Conservation (phyloP, 64 coral and sea anemone species). For the Trachythela sp. region DNA sequence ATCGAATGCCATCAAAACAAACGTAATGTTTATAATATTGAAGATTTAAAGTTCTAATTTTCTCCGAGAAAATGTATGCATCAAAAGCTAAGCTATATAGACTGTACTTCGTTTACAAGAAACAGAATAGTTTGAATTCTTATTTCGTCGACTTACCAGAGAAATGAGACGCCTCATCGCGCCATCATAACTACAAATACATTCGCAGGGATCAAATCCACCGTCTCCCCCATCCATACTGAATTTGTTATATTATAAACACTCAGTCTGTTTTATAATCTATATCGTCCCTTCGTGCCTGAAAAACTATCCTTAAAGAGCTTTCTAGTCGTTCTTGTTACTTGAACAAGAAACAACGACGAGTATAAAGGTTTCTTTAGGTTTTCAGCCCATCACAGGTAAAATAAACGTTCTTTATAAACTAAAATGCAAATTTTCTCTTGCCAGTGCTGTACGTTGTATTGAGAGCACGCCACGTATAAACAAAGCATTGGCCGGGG, state of each 20-base stretch:
- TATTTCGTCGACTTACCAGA: constrained; percentile 56
- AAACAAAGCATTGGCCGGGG: not conserved
- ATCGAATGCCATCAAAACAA: constrained; percentile 1
- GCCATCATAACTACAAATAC: constrained; percentile 94
- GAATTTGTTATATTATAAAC: not conserved
- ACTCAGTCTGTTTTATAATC: not conserved
- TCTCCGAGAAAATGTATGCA: not conserved
- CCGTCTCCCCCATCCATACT: constrained; percentile 82
- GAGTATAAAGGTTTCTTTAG: not conserved
- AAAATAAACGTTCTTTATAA: not conserved
- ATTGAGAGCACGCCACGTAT: not conserved
- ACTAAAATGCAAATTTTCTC: not conserved
- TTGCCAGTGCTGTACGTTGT: not conserved
- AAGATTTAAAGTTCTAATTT: not conserved
- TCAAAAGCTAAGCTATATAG: no score
- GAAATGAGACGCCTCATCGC: constrained; percentile 96
- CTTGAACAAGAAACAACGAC: not conserved
- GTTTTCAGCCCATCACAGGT: not conserved
- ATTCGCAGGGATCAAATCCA: constrained; percentile 94
- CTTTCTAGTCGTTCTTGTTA: not conserved
- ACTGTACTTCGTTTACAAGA: no score
- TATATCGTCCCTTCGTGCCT: not conserved
- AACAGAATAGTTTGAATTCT: no score
- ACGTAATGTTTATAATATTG: no score
- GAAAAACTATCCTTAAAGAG: not conserved